Base-by-base conservation (phyloP, 1,140 invertebrate species). In the Potamilus streckersoni region DNA sequence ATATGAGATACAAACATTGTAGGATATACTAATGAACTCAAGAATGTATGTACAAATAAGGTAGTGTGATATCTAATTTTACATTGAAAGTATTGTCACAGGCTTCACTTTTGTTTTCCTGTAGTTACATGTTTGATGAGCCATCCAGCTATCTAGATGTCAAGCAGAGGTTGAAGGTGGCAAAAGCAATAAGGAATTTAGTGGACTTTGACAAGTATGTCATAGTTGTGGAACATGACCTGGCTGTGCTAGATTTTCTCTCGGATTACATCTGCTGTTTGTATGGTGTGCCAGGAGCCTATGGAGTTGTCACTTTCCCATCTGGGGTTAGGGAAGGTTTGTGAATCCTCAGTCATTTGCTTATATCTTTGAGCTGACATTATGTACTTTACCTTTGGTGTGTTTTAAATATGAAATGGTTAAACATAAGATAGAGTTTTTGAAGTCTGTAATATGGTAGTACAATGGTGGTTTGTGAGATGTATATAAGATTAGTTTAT, bases 221-320 rank as follows among this genome's bases (percentile, higher is more conserved):
- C 71, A 98, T 99, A 84, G 98, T 99, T 1, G 98, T 99, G 56
- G 98, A 99, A 88, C 98, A 99, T 89, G 98, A 99, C 92, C 93
- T 99, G 87, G 98, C 98, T 63, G 98, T 99, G 17, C 90, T 99
- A 82, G 98, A 99, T 91, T 99, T 99, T 91, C 91, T 99, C 60
- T 99, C 97, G 20, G 98, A 99, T 91, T 99, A 98, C 87, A 98
- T 99, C 86, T 99, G 98, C 90, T 97, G 96, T 90, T 90, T 99
- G n/a, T 99, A 99, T 91, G 98, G 98, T 74, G 94, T 98, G 66
- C 97, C 98, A 82, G 98, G 98, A 83, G 97, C 96, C 76, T 99
- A 99, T 91, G 98, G 98, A 79, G 98, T 99, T 66, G 98, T 99
- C 67, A 99, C 98, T 91, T 97, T 99, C 95, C 98, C 98, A 78